Conservation (phyloP, 2,797 vertebrate species). For the Enteromius trimaculatus region DNA sequence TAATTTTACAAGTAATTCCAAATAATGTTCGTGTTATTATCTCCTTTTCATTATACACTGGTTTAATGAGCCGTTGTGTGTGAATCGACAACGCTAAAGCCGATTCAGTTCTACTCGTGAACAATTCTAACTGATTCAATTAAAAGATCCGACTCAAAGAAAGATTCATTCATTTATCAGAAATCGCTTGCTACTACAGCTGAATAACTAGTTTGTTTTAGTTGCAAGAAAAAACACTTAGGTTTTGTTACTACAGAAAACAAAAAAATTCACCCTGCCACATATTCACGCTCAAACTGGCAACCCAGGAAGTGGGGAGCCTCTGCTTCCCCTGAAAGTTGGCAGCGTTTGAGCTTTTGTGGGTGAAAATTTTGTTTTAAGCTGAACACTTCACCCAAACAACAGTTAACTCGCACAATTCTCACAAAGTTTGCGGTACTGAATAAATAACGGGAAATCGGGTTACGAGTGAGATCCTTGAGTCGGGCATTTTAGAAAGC, state of each 20-base stretch:
- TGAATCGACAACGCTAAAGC: neutral
- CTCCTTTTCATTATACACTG: neutral
- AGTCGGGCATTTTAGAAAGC: neutral
- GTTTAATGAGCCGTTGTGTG: neutral
- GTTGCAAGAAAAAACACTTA: neutral
- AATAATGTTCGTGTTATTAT: neutral
- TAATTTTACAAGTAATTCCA: neutral
- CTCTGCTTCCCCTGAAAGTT: slow-evolving; percentile 33
- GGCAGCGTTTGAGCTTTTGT: slow-evolving; percentile 12
- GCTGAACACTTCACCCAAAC: neutral
- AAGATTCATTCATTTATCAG: neutral
- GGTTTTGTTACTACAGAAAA: neutral
- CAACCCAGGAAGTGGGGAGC: slow-evolving; percentile 35
- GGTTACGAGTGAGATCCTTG: neutral
- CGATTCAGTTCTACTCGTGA: neutral
- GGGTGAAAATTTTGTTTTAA: neutral
- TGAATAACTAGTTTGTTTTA: neutral
- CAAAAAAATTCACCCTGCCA: neutral
- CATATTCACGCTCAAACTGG: slow-evolving; percentile 23
- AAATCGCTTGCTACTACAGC: neutral
- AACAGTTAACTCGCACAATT: too few species aligned
- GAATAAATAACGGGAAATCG: neutral
- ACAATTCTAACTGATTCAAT: neutral
- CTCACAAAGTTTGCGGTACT: neutral
- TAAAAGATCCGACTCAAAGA: slow-evolving; percentile 4